Percentiles rank a stretch among this genome's conserved stretches.
These are phyloP conservation scores for Melipona bicolor DNA, from an alignment of 2,888 invertebrate species.

Conservation along the genomic window DNA sequence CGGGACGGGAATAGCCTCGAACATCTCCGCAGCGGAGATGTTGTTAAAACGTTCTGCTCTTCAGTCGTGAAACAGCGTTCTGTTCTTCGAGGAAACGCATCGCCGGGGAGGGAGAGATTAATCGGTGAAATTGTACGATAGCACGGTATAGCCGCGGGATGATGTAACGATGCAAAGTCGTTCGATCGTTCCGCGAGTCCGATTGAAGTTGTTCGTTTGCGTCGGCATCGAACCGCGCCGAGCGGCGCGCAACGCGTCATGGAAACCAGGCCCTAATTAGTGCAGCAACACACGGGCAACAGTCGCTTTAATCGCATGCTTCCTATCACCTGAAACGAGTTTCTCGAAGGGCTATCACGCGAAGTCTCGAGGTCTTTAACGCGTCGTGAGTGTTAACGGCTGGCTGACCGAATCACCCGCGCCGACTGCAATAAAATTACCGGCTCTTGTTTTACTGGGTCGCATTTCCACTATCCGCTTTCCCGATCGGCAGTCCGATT, in stretches of 20 bases:
- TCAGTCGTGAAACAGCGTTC: no score
- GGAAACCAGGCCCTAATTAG: slow-evolving; percentile 77
- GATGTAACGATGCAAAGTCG: slow-evolving; percentile 1
- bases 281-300: slow-evolving; percentile 61
- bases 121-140: background rate
- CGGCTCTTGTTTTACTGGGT: slow-evolving; percentile 33
- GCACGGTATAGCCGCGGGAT: no score
- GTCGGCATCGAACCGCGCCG: slow-evolving; percentile 17
- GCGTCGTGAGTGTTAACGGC: slow-evolving; percentile 50
- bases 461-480: slow-evolving; percentile 47
- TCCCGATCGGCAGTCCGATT: slow-evolving; percentile 14
- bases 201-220: slow-evolving; percentile 23
- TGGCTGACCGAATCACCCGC: slow-evolving; percentile 38
- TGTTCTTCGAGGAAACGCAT: no score
- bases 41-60: no score
- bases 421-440: slow-evolving; percentile 50
- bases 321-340: slow-evolving; percentile 79
- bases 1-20: no score
- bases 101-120: no score
- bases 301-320: slow-evolving; percentile 77
- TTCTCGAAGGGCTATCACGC: slow-evolving; percentile 66
- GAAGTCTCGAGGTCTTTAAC: slow-evolving; percentile 63
- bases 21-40: no score
- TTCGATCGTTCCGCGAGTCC: slow-evolving; percentile 31
- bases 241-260: slow-evolving; percentile 40